phyloP scores from a whole-genome alignment of 2,113 vertebrate genomes.

The Eupsittula cactorum region DNA sequence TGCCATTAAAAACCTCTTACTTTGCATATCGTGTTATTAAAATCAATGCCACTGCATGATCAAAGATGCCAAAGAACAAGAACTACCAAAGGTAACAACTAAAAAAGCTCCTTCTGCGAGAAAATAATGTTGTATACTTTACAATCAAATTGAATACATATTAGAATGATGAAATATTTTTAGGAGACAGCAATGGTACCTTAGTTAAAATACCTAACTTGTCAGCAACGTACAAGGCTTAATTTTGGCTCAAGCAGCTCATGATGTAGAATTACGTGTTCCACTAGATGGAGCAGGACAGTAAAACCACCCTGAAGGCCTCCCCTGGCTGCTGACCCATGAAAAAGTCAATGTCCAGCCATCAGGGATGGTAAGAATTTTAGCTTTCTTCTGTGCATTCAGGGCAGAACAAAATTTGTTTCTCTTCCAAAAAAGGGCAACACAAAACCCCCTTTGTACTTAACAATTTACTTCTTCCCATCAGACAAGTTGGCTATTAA shows the following conservation, averaged over 20 bases:
- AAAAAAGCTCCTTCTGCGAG: neutral
- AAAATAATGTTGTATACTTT: neutral
- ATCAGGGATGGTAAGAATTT: neutral
- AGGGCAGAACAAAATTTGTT: neutral
- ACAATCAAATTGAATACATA: neutral
- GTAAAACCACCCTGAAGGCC: slow-evolving; percentile 31
- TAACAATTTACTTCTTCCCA: neutral
- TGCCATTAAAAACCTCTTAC: neutral
- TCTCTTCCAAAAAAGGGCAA: neutral
- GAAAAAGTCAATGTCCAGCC: neutral
- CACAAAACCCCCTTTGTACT: neutral
- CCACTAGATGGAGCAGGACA: slow-evolving; percentile 56
- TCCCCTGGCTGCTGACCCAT: neutral
- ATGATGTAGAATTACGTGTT: neutral
- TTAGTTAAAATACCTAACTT: neutral
- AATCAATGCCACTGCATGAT: neutral
- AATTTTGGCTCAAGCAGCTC: neutral
- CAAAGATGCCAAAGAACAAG: neutral
- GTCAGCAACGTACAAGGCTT: neutral
- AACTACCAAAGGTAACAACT: neutral
- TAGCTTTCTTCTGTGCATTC: neutral
- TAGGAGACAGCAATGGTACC: neutral
- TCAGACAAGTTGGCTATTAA: neutral
- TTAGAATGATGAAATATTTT: neutral
- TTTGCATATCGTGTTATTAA: neutral